Evolutionary conservation across 2,888 invertebrate species (phyloP).

Genomic region (Coremacera marginata): DNA sequence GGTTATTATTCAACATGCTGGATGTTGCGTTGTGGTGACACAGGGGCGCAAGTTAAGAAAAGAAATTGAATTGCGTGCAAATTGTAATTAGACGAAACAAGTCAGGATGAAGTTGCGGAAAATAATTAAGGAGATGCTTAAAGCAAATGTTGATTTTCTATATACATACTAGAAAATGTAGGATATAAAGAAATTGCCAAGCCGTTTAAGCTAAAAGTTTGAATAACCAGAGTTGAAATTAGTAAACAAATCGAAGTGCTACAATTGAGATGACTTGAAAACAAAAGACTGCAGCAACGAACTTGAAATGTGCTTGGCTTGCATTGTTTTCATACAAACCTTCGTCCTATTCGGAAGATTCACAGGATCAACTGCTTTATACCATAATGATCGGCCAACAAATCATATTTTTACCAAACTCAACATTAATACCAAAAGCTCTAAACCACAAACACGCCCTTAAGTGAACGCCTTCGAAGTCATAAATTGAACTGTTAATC

Average conservation of each 20-base stretch:
- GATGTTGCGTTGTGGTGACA: neutral
- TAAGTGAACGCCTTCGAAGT: constrained; percentile 49
- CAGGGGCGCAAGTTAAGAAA: neutral
- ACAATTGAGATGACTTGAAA: neutral
- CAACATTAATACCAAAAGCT: constrained; percentile 39
- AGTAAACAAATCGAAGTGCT: neutral
- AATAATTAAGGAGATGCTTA: neutral
- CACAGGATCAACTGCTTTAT: neutral
- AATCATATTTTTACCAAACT: constrained; percentile 48
- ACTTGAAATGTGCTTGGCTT: neutral
- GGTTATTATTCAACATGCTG: constrained; percentile 13
- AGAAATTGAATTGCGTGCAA: constrained; percentile 17
- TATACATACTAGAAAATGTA: neutral
- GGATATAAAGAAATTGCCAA: no score
- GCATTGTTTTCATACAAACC: neutral
- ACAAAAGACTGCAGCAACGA: neutral
- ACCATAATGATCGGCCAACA: constrained; percentile 18
- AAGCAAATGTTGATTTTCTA: neutral
- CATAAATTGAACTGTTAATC: constrained; percentile 58
- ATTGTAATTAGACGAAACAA: constrained; percentile 1
- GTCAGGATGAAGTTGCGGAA: neutral
- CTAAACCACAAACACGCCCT: constrained; percentile 25
- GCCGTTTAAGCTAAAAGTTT: no score
- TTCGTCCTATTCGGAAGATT: neutral
- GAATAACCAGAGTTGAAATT: neutral